A percentile compares a stretch with the other conserved stretches of the same genome.
These are phyloP conservation scores for Eupithecia subumbrata DNA, from an alignment of 2,888 invertebrate species.

Conservation along the genomic window DNA sequence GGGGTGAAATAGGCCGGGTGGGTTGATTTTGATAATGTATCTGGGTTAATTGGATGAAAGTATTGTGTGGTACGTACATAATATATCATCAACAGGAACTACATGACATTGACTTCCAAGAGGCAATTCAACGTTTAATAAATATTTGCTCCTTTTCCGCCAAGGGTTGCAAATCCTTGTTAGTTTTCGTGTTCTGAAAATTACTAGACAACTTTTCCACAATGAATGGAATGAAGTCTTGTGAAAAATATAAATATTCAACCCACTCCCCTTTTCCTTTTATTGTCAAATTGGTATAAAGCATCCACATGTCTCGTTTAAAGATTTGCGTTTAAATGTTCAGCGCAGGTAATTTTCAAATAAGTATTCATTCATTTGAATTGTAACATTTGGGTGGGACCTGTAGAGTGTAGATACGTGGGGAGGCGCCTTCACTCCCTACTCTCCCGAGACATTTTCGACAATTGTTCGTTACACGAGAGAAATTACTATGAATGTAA, in stretches of 20 bases:
- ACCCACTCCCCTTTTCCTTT: neutral
- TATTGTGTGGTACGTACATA: conserved; percentile 1
- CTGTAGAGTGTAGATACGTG: conserved; percentile 4
- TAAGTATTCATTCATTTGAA: neutral
- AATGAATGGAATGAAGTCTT: neutral
- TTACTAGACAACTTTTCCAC: neutral
- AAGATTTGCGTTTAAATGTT: neutral
- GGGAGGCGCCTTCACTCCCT: neutral
- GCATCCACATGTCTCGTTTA: neutral
- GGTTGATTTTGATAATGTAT: conserved; percentile 27
- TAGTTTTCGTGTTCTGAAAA: neutral
- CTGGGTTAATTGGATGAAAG: conserved; percentile 28
- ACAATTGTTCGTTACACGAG: conserved; percentile 3
- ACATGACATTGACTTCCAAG: neutral
- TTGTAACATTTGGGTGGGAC: conserved; percentile 8
- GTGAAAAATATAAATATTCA: neutral
- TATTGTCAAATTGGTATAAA: neutral
- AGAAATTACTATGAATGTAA: conserved; percentile 11
- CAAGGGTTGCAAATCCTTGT: neutral
- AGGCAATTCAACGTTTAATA: neutral
- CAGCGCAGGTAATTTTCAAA: neutral
- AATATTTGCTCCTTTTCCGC: neutral
- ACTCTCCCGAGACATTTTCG: neutral
- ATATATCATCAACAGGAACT: neutral
- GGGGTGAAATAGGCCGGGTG: conserved; percentile 8